phyloP scores from a whole-genome alignment of 2,797 vertebrate genomes.

The Caiman crocodilus region DNA sequence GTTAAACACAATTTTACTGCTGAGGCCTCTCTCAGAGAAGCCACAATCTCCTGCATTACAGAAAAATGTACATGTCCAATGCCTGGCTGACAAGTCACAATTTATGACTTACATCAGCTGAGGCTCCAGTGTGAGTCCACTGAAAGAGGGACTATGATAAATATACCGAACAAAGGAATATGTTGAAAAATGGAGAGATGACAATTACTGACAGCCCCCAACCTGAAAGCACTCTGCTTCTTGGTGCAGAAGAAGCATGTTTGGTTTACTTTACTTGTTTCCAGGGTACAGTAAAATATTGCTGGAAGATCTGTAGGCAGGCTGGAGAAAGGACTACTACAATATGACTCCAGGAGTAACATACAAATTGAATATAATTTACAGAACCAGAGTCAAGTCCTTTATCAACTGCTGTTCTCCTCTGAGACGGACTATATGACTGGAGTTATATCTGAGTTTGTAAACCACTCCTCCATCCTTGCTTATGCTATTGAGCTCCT shows the following conservation, averaged over 20 bases:
- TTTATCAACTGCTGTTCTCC: neutral
- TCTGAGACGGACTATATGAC: neutral
- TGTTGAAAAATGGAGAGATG: neutral
- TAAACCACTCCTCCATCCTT: neutral
- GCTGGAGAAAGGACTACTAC: neutral
- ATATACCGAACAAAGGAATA: neutral
- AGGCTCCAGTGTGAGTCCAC: neutral
- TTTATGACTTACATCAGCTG: neutral
- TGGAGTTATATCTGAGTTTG: neutral
- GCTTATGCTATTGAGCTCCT: neutral
- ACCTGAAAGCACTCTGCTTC: neutral
- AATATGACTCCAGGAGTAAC: neutral
- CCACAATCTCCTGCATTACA: neutral
- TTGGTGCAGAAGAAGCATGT: neutral
- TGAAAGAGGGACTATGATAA: neutral
- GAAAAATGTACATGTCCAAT: neutral
- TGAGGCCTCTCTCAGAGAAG: neutral
- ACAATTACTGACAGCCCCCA: neutral
- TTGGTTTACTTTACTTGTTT: neutral
- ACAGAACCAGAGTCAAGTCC: neutral
- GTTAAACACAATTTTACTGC: neutral
- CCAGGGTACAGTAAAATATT: neutral
- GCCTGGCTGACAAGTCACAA: neutral
- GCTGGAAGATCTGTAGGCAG: neutral
- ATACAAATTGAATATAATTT: neutral